Percentiles rank a stretch among this genome's conserved stretches.
Evolutionary conservation across 2,113 vertebrate species (phyloP).

Genomic region (Crotalus horridus): DNA sequence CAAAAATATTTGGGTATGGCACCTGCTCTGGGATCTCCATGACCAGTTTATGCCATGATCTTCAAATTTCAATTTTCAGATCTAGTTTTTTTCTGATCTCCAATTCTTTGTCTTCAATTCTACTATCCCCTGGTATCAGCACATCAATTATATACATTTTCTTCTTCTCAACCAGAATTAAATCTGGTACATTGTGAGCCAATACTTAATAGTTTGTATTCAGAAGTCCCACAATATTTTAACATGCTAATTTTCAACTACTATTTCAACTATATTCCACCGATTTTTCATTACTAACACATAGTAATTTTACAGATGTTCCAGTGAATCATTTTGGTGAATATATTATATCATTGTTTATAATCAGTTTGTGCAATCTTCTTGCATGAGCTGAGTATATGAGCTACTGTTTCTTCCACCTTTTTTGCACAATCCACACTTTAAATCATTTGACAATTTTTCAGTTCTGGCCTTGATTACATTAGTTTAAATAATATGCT

Average conservation of each 20-base stretch:
- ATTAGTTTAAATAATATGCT: neutral
- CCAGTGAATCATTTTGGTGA: neutral
- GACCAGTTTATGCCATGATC: neutral
- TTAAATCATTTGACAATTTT: too few relatives aligned
- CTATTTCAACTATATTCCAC: neutral
- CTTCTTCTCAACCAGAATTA: neutral
- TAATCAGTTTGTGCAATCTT: neutral
- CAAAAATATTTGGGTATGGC: neutral
- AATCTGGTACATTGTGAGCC: neutral
- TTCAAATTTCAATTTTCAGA: neutral
- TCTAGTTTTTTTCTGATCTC: neutral
- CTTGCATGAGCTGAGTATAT: neutral
- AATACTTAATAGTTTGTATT: neutral
- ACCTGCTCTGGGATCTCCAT: neutral
- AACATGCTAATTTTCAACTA: neutral
- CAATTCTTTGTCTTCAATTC: neutral
- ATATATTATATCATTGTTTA: neutral
- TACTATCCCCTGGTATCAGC: neutral
- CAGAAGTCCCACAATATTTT: neutral
- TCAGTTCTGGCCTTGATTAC: neutral
- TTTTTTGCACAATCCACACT: neutral
- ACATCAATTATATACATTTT: neutral
- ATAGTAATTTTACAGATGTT: neutral
- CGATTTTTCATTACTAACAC: neutral
- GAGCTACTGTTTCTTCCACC: neutral